These are phyloP conservation scores for Hirtodrosophila duncani DNA, from an alignment of 2,888 invertebrate species.

Conservation along the genomic window DNA sequence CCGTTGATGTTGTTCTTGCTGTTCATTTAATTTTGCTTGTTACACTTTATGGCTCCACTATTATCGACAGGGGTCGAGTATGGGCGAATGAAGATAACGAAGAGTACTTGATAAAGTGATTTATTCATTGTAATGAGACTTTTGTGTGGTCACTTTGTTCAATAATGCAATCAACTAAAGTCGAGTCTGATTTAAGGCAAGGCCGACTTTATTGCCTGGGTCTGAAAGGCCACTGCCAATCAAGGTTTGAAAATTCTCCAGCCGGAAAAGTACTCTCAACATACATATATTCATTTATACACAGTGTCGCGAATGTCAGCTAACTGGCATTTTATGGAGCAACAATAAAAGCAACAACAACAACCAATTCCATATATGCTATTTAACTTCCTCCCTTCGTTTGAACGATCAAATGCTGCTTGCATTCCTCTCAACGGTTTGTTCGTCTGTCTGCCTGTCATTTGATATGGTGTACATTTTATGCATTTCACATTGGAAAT, in stretches of 20 bases:
- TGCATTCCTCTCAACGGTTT: neutral
- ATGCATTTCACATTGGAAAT: constrained; percentile 34
- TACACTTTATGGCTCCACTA: constrained; percentile 60
- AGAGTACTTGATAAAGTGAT: constrained; percentile 51
- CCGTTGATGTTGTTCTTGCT: constrained; percentile 14
- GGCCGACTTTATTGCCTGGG: constrained; percentile 2
- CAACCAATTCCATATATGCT: constrained; percentile 13
- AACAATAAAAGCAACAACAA: constrained; percentile 6
- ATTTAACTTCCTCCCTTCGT: too few relatives aligned
- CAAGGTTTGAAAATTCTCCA: neutral
- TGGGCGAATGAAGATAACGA: neutral
- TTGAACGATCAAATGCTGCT: too few relatives aligned
- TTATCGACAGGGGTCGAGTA: constrained; percentile 37
- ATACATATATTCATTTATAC: constrained; percentile 4
- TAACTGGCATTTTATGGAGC: too few relatives aligned
- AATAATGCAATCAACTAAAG: constrained; percentile 7
- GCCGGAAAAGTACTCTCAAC: neutral
- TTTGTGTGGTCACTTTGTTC: constrained; percentile 20
- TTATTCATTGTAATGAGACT: constrained; percentile 35
- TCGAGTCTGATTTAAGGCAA: constrained; percentile 11
- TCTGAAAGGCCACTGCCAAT: neutral
- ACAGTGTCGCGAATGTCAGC: constrained; percentile 8
- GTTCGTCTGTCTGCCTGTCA: neutral
- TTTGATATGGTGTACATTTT: constrained; percentile 28
- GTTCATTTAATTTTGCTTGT: constrained; percentile 56